Conservation (phyloP, 2,113 vertebrate species). For the Macaca nemestrina region DNA sequence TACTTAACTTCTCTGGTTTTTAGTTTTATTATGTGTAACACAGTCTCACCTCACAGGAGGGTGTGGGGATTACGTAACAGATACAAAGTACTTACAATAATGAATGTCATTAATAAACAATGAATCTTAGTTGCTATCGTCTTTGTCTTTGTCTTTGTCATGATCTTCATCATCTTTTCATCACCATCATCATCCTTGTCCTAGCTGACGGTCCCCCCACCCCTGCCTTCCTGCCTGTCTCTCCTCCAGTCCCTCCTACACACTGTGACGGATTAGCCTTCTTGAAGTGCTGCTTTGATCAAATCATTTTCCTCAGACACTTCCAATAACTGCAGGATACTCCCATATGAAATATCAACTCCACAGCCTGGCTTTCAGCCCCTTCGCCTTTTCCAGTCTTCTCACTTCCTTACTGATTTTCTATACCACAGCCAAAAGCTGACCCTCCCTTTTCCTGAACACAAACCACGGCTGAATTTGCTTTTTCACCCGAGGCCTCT, state of each 20-base stretch:
- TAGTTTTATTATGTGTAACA: neutral
- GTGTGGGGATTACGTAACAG: neutral
- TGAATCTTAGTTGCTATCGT: neutral
- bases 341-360: fast-evolving
- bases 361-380: neutral
- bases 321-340: fast-evolving
- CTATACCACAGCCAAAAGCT: fast-evolving
- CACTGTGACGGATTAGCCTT: fast-evolving
- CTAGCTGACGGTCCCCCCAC: neutral
- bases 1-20: neutral
- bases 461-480: fast-evolving
- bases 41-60: neutral
- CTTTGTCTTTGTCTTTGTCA: neutral
- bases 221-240: no score
- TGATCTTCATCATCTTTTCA: neutral
- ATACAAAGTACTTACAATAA: neutral
- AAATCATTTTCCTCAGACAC: neutral
- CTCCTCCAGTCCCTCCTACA: neutral
- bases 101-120: neutral
- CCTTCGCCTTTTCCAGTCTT: neutral
- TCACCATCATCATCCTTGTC: neutral
- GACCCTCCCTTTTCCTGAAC: neutral
- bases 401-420: neutral
- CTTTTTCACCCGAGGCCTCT: neutral
- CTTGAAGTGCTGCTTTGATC: neutral